Percentiles rank a stretch among this genome's conserved stretches.
Evolutionary conservation across 2,797 vertebrate species (phyloP).

Genomic region (Potorous gilbertii): DNA sequence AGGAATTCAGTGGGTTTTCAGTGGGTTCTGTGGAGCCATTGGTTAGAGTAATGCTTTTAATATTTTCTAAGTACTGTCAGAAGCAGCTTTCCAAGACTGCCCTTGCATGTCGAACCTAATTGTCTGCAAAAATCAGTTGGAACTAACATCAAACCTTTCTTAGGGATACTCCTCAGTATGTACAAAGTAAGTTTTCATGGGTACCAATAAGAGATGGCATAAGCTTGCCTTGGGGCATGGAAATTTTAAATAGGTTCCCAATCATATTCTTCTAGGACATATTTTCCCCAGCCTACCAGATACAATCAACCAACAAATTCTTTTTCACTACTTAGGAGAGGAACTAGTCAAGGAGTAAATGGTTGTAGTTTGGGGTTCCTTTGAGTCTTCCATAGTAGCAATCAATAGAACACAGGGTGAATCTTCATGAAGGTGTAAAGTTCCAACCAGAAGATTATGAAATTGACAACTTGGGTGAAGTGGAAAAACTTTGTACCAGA

Average conservation of each 20-base stretch:
- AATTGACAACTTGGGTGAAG: neutral
- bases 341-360: neutral
- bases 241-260: neutral
- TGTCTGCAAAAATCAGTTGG: neutral
- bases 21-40: neutral
- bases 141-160: neutral
- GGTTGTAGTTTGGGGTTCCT: neutral
- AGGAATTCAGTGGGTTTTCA: neutral
- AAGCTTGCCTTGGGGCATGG: neutral
- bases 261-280: neutral
- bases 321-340: neutral
- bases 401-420: neutral
- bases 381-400: neutral
- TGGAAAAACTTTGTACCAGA: neutral
- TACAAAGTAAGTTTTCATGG: neutral
- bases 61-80: neutral
- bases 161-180: neutral
- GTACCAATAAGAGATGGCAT: neutral
- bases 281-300: neutral
- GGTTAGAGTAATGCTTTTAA: neutral
- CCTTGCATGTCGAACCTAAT: neutral
- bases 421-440: neutral
- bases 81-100: neutral
- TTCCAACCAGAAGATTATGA: neutral
- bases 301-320: neutral